Conservation (phyloP, 2,888 invertebrate species). For the Chloroclystis v-ata region DNA sequence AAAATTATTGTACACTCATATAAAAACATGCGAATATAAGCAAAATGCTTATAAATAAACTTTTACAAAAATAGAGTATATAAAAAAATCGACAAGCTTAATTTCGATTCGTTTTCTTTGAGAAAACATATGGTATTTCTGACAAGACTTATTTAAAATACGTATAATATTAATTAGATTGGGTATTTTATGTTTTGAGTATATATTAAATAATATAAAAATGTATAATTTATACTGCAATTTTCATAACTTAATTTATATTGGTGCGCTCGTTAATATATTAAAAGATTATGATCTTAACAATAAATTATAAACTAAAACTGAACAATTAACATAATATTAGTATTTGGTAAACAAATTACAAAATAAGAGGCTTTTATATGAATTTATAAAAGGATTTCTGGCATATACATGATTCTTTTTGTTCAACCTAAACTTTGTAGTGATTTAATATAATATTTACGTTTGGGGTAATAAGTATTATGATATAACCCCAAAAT, state of each 20-base stretch:
- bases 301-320: conserved; percentile 25
- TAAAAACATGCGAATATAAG: conserved; percentile 45
- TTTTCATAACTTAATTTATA: not conserved
- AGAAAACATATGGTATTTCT: not conserved
- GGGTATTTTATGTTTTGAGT: too few species aligned
- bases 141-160: too few species aligned
- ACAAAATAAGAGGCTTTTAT: not conserved
- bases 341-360: conserved; percentile 57
- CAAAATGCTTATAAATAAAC: conserved; percentile 58
- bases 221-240: too few species aligned
- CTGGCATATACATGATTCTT: too few species aligned
- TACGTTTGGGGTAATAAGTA: too few species aligned
- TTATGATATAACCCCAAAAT: too few species aligned
- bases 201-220: too few species aligned
- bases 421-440: too few species aligned
- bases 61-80: conserved; percentile 62
- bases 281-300: not conserved
- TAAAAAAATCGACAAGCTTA: conserved; percentile 31
- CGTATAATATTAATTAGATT: too few species aligned
- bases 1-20: conserved; percentile 56
- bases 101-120: not conserved
- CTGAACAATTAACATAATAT: conserved; percentile 42
- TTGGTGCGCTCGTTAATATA: not conserved
- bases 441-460: too few species aligned
- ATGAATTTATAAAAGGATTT: not conserved